Evolutionary conservation across 2,888 invertebrate species (phyloP).

Genomic region (Mycalesis mineus): DNA sequence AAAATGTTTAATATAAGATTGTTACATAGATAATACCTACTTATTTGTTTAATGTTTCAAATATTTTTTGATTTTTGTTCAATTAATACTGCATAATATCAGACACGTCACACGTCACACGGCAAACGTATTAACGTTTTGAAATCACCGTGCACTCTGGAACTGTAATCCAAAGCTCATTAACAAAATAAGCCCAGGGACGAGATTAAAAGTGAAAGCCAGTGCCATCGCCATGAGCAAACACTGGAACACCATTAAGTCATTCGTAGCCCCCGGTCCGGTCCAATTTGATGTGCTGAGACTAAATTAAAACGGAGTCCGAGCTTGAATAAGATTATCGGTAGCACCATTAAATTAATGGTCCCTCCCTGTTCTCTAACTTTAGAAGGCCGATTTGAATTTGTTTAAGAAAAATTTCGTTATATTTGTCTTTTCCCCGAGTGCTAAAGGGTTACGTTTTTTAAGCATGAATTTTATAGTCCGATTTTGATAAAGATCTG

Average conservation of each 20-base stretch:
- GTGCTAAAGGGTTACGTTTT: too few relatives aligned
- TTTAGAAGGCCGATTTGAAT: conserved; percentile 10
- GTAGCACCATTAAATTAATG: conserved; percentile 24
- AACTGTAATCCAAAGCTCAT: conserved; percentile 1
- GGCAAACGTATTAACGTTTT: too few relatives aligned
- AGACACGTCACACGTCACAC: too few relatives aligned
- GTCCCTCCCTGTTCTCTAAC: conserved; percentile 7
- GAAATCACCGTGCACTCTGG: too few relatives aligned
- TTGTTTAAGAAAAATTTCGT: not conserved
- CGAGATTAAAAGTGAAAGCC: conserved; percentile 57
- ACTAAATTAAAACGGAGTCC: conserved; percentile 32
- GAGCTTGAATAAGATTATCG: conserved; percentile 26
- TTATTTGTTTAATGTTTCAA: too few relatives aligned
- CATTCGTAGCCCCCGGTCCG: conserved; percentile 51
- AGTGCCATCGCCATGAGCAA: conserved; percentile 58
- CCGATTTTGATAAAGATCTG: too few relatives aligned
- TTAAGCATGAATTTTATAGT: too few relatives aligned
- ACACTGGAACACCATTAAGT: conserved; percentile 71
- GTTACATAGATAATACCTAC: too few relatives aligned
- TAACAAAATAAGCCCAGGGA: conserved; percentile 34
- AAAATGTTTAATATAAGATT: too few relatives aligned
- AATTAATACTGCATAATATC: too few relatives aligned
- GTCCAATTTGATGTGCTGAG: conserved; percentile 57
- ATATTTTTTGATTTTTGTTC: too few relatives aligned
- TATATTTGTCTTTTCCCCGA: too few relatives aligned